Percentiles rank a stretch among this genome's conserved stretches.
Evolutionary conservation across 2,113 vertebrate genomes (phyloP).

Genomic region (Oryzias curvinotus): DNA sequence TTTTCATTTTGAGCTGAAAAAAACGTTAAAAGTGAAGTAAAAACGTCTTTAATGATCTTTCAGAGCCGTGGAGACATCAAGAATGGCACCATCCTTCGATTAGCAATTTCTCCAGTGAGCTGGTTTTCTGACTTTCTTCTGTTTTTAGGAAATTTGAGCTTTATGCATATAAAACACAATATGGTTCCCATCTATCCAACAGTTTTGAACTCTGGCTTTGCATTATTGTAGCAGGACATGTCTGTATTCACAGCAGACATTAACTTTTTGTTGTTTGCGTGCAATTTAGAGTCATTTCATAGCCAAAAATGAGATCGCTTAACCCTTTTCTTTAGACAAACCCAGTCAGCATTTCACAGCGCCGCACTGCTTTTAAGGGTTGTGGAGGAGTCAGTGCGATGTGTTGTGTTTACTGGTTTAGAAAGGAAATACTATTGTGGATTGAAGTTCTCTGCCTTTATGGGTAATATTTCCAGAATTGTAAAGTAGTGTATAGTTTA

Average conservation of each 20-base stretch:
- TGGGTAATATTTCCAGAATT: no score
- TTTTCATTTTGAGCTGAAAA: background rate
- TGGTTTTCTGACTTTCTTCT: background rate
- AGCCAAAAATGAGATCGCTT: no score
- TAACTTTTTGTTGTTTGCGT: no score
- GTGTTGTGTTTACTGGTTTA: slow-evolving; percentile 6
- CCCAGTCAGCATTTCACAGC: background rate
- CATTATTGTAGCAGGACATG: no score
- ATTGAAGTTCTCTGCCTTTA: no score
- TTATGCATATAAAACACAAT: no score
- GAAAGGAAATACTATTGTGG: no score
- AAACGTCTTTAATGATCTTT: slow-evolving; percentile 45
- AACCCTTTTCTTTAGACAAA: no score
- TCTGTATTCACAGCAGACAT: no score
- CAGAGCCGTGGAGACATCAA: slow-evolving; percentile 97
- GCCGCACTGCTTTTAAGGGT: slow-evolving; percentile 7
- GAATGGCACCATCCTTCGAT: slow-evolving; percentile 94
- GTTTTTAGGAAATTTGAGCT: background rate
- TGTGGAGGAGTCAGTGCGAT: slow-evolving; percentile 15
- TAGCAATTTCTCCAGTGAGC: slow-evolving; percentile 93
- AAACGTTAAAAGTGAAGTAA: background rate
- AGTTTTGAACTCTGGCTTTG: background rate
- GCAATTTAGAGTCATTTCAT: no score
- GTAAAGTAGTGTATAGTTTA: no score
- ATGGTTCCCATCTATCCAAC: background rate